Evolutionary conservation across 1,140 invertebrate genomes (phyloP).

Genomic region (Archivesica marissinica): DNA sequence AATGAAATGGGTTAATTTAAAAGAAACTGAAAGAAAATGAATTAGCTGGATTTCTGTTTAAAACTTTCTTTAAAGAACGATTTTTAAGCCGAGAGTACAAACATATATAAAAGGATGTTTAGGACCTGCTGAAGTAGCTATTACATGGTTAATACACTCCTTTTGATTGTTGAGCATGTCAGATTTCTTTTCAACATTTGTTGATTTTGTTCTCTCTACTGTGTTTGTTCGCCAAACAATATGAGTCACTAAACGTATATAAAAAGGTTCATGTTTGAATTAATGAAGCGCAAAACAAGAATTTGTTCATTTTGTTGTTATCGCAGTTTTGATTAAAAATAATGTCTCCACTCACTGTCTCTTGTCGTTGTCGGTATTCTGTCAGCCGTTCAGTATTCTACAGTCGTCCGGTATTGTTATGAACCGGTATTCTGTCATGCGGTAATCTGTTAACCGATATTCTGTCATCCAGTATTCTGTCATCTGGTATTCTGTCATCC

Average conservation of each 20-base stretch:
- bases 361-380: too few species aligned
- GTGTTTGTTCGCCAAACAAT: constrained; percentile 14
- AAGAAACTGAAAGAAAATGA: too few species aligned
- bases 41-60: too few species aligned
- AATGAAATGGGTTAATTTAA: too few species aligned
- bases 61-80: too few species aligned
- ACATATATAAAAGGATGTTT: too few species aligned
- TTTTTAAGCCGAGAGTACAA: too few species aligned
- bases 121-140: too few species aligned
- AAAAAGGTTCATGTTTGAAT: constrained; percentile 8
- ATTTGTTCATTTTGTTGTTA: constrained; percentile 31
- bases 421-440: neutral
- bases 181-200: constrained; percentile 1
- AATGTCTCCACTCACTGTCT: neutral
- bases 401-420: neutral
- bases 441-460: neutral
- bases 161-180: neutral
- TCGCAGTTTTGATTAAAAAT: neutral
- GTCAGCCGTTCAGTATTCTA: neutral
- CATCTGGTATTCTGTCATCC: too few species aligned
- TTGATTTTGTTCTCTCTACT: constrained; percentile 15
- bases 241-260: neutral
- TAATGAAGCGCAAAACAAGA: constrained; percentile 15
- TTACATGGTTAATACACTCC: too few species aligned
- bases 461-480: too few species aligned